phyloP scores from a whole-genome alignment of 2,797 vertebrate species.

The Spinus pinus region DNA sequence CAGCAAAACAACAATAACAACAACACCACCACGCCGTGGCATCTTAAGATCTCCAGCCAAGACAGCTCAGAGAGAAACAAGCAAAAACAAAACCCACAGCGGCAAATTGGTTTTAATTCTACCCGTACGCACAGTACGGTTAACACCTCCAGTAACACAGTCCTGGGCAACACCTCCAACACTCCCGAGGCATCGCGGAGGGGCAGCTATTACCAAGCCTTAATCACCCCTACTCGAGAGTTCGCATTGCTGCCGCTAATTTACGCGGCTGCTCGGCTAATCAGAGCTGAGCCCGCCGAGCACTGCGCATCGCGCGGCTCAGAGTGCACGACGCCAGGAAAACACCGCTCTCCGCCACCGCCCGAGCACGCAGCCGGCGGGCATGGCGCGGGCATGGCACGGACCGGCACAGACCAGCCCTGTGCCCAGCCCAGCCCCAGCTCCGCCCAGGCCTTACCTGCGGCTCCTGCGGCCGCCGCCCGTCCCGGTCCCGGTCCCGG shows the following conservation, averaged over 20 bases:
- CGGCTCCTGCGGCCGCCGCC: fast-evolving
- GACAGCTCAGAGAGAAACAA: fast-evolving
- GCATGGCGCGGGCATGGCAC: not conserved
- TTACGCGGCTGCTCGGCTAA: not conserved
- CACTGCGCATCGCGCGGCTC: too few relatives aligned
- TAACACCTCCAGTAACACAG: too few relatives aligned
- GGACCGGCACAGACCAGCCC: not conserved
- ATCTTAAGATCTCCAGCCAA: not conserved
- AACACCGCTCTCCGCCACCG: not conserved
- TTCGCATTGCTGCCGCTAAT: not conserved
- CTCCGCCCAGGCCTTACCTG: not conserved
- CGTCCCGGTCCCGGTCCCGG: fast-evolving
- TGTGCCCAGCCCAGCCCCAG: too few relatives aligned
- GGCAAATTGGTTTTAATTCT: not conserved
- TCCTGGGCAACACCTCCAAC: not conserved
- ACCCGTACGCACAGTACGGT: not conserved
- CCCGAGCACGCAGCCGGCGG: not conserved
- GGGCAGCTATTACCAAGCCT: not conserved
- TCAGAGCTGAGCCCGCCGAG: not conserved
- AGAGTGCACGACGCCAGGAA: not conserved
- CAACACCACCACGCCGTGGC: fast-evolving
- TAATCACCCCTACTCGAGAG: not conserved
- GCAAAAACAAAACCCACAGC: not conserved
- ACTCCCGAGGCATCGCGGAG: not conserved
- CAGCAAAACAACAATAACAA: not conserved